phyloP scores from a whole-genome alignment of 23 tunicate genomes.

The Phallusia fumigata region DNA sequence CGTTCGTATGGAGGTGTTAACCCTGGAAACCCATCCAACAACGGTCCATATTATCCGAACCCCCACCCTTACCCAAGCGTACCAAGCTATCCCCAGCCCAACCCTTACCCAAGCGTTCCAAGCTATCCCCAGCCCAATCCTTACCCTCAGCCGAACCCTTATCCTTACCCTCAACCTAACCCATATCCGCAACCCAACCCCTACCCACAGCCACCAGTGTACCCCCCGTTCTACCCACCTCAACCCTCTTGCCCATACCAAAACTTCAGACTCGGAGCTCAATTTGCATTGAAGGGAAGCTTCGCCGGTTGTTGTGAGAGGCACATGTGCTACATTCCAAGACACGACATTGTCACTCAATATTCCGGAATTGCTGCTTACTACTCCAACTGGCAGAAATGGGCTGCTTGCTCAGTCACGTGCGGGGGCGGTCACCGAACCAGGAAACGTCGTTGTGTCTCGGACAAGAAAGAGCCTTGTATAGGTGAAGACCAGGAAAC shows the following conservation, averaged over 20 bases:
- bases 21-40: background rate
- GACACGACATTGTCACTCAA: background rate
- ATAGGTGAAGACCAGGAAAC: background rate
- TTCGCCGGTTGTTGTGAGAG: conserved; percentile 13
- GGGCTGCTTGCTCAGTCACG: background rate
- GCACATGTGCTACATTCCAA: conserved; percentile 3
- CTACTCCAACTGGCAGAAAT: background rate
- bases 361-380: conserved; percentile 3
- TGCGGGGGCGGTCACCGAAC: conserved; percentile 16
- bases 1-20: background rate
- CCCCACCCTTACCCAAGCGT: background rate
- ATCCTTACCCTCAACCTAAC: background rate
- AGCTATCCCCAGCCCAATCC: background rate
- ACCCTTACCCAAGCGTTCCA: background rate
- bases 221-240: background rate
- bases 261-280: background rate
- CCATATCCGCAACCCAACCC: background rate
- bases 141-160: background rate
- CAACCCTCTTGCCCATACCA: conserved; percentile 6
- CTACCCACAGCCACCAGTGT: conserved; percentile 1
- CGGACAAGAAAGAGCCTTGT: background rate
- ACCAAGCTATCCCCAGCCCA: background rate
- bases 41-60: background rate
- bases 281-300: background rate
- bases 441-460: background rate